A percentile compares a stretch with the other conserved stretches of the same genome.
phyloP scores from a whole-genome alignment of 2,888 invertebrate genomes.

The Pharmacophagus antenor region DNA sequence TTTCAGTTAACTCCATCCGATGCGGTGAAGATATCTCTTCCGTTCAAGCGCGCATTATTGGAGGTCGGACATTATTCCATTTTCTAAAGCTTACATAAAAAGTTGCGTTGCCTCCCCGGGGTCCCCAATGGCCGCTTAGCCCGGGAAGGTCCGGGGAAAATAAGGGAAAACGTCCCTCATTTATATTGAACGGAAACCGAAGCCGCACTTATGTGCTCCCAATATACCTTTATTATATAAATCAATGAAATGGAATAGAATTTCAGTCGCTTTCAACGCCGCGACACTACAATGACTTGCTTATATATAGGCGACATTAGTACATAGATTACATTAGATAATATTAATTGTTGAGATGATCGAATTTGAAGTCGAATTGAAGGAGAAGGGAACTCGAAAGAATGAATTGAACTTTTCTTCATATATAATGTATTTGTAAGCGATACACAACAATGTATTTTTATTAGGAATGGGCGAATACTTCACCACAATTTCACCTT shows the following conservation, averaged over 20 bases:
- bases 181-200: slow-evolving; percentile 64
- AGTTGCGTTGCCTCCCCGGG: slow-evolving; percentile 44
- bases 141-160: slow-evolving; percentile 55
- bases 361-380: no score
- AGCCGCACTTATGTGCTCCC: slow-evolving; percentile 38
- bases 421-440: no score
- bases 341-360: no score
- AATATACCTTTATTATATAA: slow-evolving; percentile 33
- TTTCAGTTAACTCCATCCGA: slow-evolving; percentile 34
- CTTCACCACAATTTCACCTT: no score
- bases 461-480: no score
- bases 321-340: no score
- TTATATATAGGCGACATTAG: not conserved
- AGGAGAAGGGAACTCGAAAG: no score
- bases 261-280: not conserved
- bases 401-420: no score
- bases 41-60: slow-evolving; percentile 56
- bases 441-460: no score
- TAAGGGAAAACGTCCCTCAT: slow-evolving; percentile 69
- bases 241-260: slow-evolving; percentile 34
- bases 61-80: slow-evolving; percentile 50
- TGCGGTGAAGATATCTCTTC: slow-evolving; percentile 39
- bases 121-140: slow-evolving; percentile 71
- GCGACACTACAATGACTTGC: not conserved
- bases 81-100: slow-evolving; percentile 57